Percentiles rank a stretch among this genome's conserved stretches.
These are phyloP conservation scores for Ashinkailepas kermadecensis DNA, from an alignment of 2,888 invertebrate genomes.

Conservation along the genomic window DNA sequence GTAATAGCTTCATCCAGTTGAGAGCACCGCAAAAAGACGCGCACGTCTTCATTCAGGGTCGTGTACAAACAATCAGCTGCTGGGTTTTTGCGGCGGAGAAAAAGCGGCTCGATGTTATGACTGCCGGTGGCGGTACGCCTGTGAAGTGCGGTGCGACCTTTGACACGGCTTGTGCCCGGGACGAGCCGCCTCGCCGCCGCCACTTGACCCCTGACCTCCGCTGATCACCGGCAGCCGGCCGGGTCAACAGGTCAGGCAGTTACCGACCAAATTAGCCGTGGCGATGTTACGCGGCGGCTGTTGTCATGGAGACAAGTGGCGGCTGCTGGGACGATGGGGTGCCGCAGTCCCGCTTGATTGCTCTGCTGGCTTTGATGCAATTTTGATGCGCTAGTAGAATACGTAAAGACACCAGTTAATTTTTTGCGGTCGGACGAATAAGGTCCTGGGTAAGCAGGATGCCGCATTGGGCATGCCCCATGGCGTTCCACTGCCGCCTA, in stretches of 20 bases:
- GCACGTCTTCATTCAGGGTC: not conserved
- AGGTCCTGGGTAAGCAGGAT: no score
- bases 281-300: not conserved
- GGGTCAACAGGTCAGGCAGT: not conserved
- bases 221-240: conserved; percentile 8
- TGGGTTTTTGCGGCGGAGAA: not conserved
- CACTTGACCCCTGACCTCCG: not conserved
- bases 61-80: not conserved
- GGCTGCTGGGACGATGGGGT: not conserved
- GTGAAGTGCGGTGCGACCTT: not conserved
- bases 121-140: not conserved
- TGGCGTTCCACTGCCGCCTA: no score
- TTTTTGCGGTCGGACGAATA: not conserved
- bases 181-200: not conserved
- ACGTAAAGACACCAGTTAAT: not conserved
- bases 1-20: not conserved
- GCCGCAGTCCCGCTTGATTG: not conserved
- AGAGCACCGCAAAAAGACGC: not conserved
- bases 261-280: not conserved
- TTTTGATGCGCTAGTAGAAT: not conserved
- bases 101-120: not conserved
- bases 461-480: no score
- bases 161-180: not conserved
- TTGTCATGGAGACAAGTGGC: not conserved
- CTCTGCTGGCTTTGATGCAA: not conserved